Conservation (phyloP, 2,797 vertebrate species). For the Danio choprae region DNA sequence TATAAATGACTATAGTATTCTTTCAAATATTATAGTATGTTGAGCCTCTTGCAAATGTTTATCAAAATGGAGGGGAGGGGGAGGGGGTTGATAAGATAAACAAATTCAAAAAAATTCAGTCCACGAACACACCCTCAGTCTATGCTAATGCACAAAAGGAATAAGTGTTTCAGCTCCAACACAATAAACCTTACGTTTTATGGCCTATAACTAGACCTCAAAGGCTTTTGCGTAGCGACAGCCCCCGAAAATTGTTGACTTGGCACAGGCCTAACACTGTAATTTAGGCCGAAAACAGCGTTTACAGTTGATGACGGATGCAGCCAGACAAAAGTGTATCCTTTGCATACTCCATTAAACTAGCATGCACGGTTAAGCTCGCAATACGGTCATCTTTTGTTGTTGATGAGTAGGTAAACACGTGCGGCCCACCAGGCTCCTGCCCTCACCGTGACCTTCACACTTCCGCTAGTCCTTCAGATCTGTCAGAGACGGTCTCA, state of each 20-base stretch:
- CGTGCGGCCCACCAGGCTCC: slow-evolving; percentile 15
- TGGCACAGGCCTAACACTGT: slow-evolving; percentile 56
- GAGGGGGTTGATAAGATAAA: slow-evolving; percentile 38
- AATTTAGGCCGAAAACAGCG: slow-evolving; percentile 62
- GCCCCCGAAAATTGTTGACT: slow-evolving; percentile 52
- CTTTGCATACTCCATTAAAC: slow-evolving; percentile 59
- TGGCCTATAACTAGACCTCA: slow-evolving; percentile 51
- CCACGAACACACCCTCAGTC: slow-evolving; percentile 3
- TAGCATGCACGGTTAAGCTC: slow-evolving; percentile 24
- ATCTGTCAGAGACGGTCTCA: not conserved
- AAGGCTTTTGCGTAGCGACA: slow-evolving; percentile 35
- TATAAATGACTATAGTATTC: too few relatives aligned
- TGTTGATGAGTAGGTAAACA: slow-evolving; percentile 50
- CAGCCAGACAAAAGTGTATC: slow-evolving; percentile 57
- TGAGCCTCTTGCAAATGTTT: too few relatives aligned
- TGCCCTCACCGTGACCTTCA: slow-evolving; percentile 18
- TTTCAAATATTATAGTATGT: too few relatives aligned
- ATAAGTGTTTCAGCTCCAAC: slow-evolving; percentile 39
- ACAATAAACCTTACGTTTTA: slow-evolving; percentile 41
- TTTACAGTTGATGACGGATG: slow-evolving; percentile 63
- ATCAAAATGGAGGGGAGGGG: too few relatives aligned
- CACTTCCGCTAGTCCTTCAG: not conserved
- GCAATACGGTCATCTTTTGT: slow-evolving; percentile 20
- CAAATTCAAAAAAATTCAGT: slow-evolving; percentile 6
- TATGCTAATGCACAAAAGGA: slow-evolving; percentile 28